Conservation (phyloP, 64 coral and sea anemone species). For the Trachythela sp. region DNA sequence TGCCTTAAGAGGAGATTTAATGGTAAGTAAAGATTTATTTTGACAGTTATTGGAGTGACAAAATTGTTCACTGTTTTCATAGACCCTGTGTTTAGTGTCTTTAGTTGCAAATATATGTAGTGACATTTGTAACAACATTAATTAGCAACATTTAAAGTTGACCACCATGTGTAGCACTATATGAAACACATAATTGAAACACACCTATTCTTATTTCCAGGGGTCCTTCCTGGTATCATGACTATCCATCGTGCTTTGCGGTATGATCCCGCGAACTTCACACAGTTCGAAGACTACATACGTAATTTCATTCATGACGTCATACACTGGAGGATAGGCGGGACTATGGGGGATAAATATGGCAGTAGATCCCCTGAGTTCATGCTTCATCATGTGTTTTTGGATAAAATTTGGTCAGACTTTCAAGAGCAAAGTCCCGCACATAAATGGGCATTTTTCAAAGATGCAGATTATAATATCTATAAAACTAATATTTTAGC, state of each 20-base stretch:
- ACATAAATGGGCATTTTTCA: neutral
- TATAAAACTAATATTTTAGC: neutral
- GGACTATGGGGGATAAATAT: conserved; percentile 22
- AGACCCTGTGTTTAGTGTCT: too few relatives aligned
- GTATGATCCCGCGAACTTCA: neutral
- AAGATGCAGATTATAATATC: neutral
- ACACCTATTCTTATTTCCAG: too few relatives aligned
- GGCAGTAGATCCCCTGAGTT: conserved; percentile 2
- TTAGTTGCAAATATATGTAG: too few relatives aligned
- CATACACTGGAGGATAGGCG: conserved; percentile 6
- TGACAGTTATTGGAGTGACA: too few relatives aligned
- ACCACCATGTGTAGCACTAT: too few relatives aligned
- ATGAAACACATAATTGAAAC: too few relatives aligned
- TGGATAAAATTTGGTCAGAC: conserved; percentile 24
- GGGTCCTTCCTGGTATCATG: neutral
- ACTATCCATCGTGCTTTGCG: conserved; percentile 20
- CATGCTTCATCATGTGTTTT: neutral
- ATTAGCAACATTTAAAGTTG: too few relatives aligned
- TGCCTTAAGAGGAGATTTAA: neutral
- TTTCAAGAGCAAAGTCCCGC: neutral
- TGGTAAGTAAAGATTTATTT: too few relatives aligned
- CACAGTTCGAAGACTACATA: conserved; percentile 1
- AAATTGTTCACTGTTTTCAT: too few relatives aligned
- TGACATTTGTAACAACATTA: too few relatives aligned
- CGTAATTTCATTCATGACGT: conserved; percentile 20